phyloP scores from a whole-genome alignment of 2,888 invertebrate species.

The Apoderus coryli region DNA sequence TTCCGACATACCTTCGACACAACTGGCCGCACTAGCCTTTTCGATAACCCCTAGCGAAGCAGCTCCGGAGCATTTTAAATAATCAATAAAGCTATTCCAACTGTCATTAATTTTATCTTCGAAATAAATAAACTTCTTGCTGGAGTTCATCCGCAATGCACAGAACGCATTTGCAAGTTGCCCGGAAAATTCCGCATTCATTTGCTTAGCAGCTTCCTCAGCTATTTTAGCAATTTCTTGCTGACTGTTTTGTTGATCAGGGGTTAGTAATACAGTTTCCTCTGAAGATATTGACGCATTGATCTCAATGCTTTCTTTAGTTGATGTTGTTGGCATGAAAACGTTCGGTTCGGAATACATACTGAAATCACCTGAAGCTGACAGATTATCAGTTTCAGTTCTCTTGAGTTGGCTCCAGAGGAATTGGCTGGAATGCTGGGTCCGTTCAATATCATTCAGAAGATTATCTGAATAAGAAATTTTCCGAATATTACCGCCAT shows the following conservation, averaged over 20 bases:
- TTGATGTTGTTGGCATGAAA: not conserved
- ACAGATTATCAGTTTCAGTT: conserved; percentile 12
- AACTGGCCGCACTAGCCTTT: no score
- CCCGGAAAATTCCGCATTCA: conserved; percentile 16
- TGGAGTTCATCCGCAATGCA: conserved; percentile 18
- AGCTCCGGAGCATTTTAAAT: conserved; percentile 17
- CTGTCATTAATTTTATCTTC: conserved; percentile 19
- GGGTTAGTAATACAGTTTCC: not conserved
- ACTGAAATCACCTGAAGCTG: conserved; percentile 19
- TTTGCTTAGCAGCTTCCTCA: conserved; percentile 15
- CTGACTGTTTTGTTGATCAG: conserved; percentile 10
- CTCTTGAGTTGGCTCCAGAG: conserved; percentile 1
- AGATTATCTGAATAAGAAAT: conserved; percentile 16
- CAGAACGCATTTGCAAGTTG: conserved; percentile 20
- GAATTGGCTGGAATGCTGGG: no score
- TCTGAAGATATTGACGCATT: conserved; percentile 1
- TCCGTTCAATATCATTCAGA: conserved; percentile 8
- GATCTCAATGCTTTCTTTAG: not conserved
- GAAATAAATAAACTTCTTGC: conserved; percentile 21
- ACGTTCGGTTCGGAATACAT: conserved; percentile 12
- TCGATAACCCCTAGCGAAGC: conserved; percentile 12
- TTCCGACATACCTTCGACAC: no score
- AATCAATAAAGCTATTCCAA: conserved; percentile 20
- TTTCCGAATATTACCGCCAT: conserved; percentile 17
- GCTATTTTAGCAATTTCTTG: conserved; percentile 15